A percentile compares a stretch with the other conserved stretches of the same genome.
These are phyloP conservation scores for Protosalanx chinensis DNA, from an alignment of 2,797 vertebrate species.

Conservation along the genomic window DNA sequence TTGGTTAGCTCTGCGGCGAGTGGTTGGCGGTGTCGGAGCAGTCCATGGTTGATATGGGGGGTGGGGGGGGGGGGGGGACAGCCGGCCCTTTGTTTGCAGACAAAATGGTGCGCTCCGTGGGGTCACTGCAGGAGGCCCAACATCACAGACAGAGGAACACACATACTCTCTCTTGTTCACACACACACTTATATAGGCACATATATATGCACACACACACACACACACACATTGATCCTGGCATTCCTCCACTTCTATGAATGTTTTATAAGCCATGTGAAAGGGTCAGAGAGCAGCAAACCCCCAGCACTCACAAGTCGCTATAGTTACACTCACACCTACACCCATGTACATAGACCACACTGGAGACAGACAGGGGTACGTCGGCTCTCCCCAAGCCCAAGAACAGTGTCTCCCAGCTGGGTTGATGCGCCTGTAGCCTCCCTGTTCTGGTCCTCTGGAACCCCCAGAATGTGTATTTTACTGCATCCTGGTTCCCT, in stretches of 20 bases:
- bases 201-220: conserved; percentile 22
- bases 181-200: conserved; percentile 2
- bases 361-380: conserved; percentile 42
- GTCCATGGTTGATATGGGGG: conserved; percentile 70
- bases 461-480: conserved; percentile 16
- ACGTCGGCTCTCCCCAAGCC: conserved; percentile 56
- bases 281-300: conserved; percentile 78
- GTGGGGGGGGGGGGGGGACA: conserved; percentile 63
- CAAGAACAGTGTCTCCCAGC: conserved; percentile 39
- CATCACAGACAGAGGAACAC: conserved; percentile 75
- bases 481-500: conserved; percentile 16
- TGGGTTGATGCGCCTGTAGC: conserved; percentile 41
- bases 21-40: conserved; percentile 69
- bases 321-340: conserved; percentile 49
- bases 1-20: conserved; percentile 77
- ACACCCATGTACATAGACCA: conserved; percentile 34
- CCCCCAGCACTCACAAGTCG: conserved; percentile 65
- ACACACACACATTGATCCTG: conserved; percentile 52
- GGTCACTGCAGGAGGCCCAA: conserved; percentile 81
- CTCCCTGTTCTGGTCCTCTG: conserved; percentile 29
- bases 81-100: conserved; percentile 81
- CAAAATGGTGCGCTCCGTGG: conserved; percentile 84
- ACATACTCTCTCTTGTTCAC: conserved; percentile 38
- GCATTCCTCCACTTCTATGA: conserved; percentile 78
- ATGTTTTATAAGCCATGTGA: conserved; percentile 82